Conservation (phyloP, 2,797 vertebrate species). For the Tokudaia tokunoshimensis region DNA sequence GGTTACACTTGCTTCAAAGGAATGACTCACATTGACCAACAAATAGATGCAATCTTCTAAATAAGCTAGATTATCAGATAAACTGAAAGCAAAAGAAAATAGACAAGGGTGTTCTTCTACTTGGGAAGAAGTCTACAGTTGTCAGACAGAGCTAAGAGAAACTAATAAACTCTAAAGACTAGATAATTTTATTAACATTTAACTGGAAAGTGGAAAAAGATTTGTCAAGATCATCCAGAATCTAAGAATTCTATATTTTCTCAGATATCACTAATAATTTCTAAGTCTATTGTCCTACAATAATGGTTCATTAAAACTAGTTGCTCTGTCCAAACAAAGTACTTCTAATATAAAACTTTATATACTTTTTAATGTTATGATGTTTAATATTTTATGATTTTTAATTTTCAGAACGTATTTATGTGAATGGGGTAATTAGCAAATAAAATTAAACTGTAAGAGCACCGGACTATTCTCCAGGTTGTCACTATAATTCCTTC, state of each 20-base stretch:
- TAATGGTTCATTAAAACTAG: conserved; percentile 54
- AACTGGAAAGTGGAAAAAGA: conserved; percentile 62
- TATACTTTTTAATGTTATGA: conserved; percentile 48
- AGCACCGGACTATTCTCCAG: background rate
- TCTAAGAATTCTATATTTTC: conserved; percentile 56
- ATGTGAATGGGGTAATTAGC: conserved; percentile 35
- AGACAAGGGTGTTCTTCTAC: background rate
- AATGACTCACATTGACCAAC: conserved; percentile 50
- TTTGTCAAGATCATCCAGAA: conserved; percentile 45
- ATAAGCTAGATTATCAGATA: conserved; percentile 47
- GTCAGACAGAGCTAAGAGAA: conserved; percentile 38
- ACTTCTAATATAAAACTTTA: conserved; percentile 57
- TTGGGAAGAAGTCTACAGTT: conserved; percentile 40
- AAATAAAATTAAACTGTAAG: conserved; percentile 32
- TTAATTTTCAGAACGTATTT: conserved; percentile 65
- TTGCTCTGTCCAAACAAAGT: conserved; percentile 57
- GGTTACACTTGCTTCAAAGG: conserved; percentile 36
- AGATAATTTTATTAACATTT: conserved; percentile 43
- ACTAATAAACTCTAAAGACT: conserved; percentile 49
- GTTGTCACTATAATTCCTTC: conserved; percentile 60
- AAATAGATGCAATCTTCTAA: conserved; percentile 24
- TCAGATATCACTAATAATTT: conserved; percentile 37
- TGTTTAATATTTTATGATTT: conserved; percentile 44
- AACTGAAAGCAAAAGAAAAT: conserved; percentile 57
- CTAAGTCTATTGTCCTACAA: conserved; percentile 30